Conservation (phyloP, 2,797 vertebrate species). For the Spinibarbus caldwelli region DNA sequence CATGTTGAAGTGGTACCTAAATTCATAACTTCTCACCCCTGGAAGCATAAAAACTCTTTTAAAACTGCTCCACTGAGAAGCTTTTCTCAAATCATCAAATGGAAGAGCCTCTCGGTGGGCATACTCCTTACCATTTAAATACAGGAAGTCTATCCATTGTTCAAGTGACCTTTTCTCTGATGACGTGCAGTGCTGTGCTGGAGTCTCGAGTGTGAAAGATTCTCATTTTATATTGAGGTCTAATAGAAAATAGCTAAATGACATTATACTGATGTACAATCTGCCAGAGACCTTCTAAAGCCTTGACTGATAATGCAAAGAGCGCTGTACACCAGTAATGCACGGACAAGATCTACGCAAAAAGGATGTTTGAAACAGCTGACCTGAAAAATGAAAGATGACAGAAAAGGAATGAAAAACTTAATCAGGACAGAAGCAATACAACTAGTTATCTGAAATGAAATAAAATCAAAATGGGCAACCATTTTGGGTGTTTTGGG, state of each 20-base stretch:
- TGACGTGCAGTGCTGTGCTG: not conserved
- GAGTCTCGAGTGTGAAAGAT: not conserved
- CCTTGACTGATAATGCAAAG: not conserved
- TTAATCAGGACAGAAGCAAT: constrained; percentile 1
- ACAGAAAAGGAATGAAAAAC: not conserved
- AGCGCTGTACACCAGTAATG: not conserved
- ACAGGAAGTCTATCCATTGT: constrained; percentile 62
- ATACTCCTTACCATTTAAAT: constrained; percentile 56
- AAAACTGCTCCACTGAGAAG: constrained; percentile 15
- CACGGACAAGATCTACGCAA: not conserved
- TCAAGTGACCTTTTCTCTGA: constrained; percentile 53
- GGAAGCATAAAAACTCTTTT: not conserved
- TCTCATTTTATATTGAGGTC: not conserved
- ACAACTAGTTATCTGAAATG: not conserved
- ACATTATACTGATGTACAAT: not conserved
- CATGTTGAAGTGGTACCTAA: not conserved
- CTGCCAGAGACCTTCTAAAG: constrained; percentile 14
- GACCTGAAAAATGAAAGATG: not conserved
- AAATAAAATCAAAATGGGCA: not conserved
- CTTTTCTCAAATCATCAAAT: constrained; percentile 8
- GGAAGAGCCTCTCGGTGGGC: not conserved
- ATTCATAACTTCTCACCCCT: not conserved
- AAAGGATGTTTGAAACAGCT: not conserved
- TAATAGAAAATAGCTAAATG: not conserved
- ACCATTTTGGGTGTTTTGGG: not conserved